Evolutionary conservation across 2,797 vertebrate genomes (phyloP).

Genomic region (Spinus olivaceus): DNA sequence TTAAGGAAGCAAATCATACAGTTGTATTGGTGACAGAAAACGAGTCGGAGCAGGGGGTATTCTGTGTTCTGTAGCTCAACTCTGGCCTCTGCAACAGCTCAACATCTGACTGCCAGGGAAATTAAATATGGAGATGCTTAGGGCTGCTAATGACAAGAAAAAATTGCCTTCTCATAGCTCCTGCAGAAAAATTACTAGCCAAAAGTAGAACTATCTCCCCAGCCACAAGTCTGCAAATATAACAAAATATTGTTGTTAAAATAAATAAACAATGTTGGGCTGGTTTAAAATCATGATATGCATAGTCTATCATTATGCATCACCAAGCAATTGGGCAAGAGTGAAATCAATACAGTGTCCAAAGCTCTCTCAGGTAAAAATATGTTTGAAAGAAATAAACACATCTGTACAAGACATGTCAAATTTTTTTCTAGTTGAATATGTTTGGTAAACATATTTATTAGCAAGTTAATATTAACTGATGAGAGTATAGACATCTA

Average conservation of each 20-base stretch:
- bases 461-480: background rate
- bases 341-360: background rate
- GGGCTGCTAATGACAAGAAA: background rate
- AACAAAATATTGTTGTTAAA: background rate
- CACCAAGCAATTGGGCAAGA: background rate
- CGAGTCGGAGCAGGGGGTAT: background rate
- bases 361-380: background rate
- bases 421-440: background rate
- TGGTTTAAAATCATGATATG: background rate
- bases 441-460: background rate
- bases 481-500: background rate
- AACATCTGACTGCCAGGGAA: background rate
- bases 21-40: background rate
- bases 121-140: background rate
- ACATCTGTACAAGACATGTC: background rate
- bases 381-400: background rate
- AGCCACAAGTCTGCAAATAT: background rate
- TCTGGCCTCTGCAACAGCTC: background rate
- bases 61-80: background rate
- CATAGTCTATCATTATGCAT: background rate
- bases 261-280: background rate
- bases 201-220: background rate
- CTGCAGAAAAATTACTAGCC: background rate
- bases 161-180: background rate
- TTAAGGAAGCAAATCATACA: background rate